Percentiles rank a stretch among this genome's conserved stretches.
Evolutionary conservation across 2,113 vertebrate species (phyloP).

Genomic region (Xiphorhynchus elegans): DNA sequence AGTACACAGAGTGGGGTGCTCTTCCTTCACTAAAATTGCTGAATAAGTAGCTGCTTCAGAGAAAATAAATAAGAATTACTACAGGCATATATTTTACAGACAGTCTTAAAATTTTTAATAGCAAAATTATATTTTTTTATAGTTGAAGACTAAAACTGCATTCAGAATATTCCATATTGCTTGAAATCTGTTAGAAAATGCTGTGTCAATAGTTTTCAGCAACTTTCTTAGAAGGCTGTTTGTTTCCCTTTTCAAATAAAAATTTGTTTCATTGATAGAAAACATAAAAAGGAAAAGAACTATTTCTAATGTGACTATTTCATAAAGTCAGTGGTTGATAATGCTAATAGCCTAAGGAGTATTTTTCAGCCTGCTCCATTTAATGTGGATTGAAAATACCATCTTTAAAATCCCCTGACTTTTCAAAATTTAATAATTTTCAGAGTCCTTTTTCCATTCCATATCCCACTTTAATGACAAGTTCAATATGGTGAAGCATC

Average conservation of each 20-base stretch:
- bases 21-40: neutral
- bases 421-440: neutral
- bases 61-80: neutral
- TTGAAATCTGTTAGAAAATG: neutral
- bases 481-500: neutral
- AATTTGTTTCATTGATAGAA: neutral
- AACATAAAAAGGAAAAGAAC: neutral
- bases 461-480: neutral
- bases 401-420: neutral
- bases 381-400: neutral
- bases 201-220: neutral
- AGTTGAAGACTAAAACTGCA: neutral
- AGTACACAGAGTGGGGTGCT: rapidly evolving
- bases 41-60: neutral
- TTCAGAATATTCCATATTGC: neutral
- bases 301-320: neutral
- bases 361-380: neutral
- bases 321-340: neutral
- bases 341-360: neutral
- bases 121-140: neutral
- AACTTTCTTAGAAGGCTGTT: neutral
- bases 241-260: neutral
- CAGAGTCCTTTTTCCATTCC: neutral
- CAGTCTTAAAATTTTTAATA: neutral
- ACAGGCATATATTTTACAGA: neutral